A percentile compares a stretch with the other conserved stretches of the same genome.
Evolutionary conservation across 2,113 vertebrate species (phyloP).

Genomic region (Phrynocephalus versicolor): DNA sequence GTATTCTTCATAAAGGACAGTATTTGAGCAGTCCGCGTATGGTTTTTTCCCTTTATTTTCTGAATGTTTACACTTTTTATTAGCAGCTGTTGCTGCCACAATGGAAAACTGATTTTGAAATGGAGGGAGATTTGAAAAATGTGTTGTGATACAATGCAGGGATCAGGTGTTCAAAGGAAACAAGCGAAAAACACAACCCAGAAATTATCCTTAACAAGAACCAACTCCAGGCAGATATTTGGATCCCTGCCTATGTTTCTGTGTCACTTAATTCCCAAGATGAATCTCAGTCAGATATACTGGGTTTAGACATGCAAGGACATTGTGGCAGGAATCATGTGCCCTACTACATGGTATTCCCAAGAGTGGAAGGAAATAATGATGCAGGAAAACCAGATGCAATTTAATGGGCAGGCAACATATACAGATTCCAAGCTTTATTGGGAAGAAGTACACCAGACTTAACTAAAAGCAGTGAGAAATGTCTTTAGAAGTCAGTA

Average conservation of each 20-base stretch:
- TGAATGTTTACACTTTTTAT: background rate
- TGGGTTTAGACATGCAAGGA: background rate
- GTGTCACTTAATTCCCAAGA: background rate
- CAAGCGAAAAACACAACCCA: background rate
- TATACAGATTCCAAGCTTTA: background rate
- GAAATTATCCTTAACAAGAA: background rate
- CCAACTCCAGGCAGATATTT: background rate
- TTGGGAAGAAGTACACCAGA: background rate
- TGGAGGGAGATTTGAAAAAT: background rate
- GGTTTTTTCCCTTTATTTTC: too few relatives aligned
- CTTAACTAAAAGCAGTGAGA: background rate
- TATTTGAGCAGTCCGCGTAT: too few relatives aligned
- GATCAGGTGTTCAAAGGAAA: background rate
- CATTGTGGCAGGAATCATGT: background rate
- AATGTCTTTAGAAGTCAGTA: background rate
- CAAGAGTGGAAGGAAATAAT: background rate
- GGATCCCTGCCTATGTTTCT: background rate
- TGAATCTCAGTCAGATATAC: background rate
- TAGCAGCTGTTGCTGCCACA: background rate
- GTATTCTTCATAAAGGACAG: too few relatives aligned
- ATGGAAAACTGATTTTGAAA: background rate
- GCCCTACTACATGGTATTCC: background rate
- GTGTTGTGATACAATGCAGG: background rate
- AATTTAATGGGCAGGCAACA: background rate
- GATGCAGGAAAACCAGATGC: background rate